A percentile compares a stretch with the other conserved stretches of the same genome.
phyloP scores from a whole-genome alignment of 2,797 vertebrate genomes.

The Cebuella pygmaea region DNA sequence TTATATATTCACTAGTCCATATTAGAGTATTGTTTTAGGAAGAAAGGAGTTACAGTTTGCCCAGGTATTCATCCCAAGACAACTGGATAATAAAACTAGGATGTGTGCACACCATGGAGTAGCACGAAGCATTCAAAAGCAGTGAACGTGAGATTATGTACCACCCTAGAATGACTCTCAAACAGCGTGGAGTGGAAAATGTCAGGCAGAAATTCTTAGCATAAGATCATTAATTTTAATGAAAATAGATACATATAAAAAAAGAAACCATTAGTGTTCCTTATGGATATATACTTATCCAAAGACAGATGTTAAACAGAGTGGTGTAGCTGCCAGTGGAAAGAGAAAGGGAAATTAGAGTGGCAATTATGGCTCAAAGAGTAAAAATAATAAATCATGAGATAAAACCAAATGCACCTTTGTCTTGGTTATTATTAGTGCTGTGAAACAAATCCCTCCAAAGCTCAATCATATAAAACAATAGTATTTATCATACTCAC shows the following conservation, averaged over 20 bases:
- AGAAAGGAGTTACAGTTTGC: not conserved
- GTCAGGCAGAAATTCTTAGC: not conserved
- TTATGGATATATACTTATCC: not conserved
- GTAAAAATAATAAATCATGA: not conserved
- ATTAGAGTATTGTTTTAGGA: not conserved
- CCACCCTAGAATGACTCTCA: not conserved
- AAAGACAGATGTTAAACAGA: not conserved
- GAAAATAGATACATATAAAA: not conserved
- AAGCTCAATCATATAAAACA: not conserved
- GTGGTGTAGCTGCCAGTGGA: not conserved
- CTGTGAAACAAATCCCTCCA: not conserved
- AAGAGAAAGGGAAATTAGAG: not conserved
- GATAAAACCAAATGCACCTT: not conserved
- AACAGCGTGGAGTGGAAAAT: not conserved
- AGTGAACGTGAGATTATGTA: no score
- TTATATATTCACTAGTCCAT: not conserved
- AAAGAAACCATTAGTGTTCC: not conserved
- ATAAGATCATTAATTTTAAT: not conserved
- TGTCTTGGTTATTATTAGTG: not conserved
- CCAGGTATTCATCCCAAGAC: not conserved
- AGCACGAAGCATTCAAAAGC: not conserved
- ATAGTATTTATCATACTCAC: not conserved
- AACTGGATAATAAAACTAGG: not conserved
- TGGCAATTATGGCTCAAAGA: not conserved
- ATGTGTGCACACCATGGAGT: not conserved